These are phyloP conservation scores for Mormyrus lacerda DNA, from an alignment of 2,113 vertebrate species.

Conservation along the genomic window DNA sequence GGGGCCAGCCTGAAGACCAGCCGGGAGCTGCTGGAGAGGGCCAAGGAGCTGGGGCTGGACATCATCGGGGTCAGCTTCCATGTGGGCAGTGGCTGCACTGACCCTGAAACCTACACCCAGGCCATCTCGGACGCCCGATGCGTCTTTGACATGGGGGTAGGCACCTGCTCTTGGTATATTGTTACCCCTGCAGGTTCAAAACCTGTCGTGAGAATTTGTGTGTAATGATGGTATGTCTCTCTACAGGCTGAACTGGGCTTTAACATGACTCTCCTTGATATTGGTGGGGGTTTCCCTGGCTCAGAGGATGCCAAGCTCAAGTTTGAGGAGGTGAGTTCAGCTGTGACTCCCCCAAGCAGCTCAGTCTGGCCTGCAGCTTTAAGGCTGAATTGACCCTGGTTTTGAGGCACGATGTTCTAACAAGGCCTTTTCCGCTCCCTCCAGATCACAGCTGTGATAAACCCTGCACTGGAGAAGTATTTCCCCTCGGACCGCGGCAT, in stretches of 20 bases:
- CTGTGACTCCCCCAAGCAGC: background rate
- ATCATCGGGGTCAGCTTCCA: slow-evolving; percentile 95
- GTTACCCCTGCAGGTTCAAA: background rate
- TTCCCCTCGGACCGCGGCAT: slow-evolving; percentile 79
- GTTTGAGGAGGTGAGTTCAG: slow-evolving; percentile 82
- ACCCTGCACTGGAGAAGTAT: slow-evolving; percentile 86
- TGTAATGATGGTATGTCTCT: background rate
- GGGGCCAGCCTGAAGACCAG: slow-evolving; percentile 85
- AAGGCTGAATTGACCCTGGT: background rate
- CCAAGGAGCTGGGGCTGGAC: slow-evolving; percentile 79
- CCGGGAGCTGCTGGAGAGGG: slow-evolving; percentile 80
- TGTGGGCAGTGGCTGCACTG: slow-evolving; percentile 92
- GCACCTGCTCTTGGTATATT: slow-evolving; percentile 34
- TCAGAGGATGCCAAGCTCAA: slow-evolving; percentile 87
- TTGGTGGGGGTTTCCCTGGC: slow-evolving; percentile 95
- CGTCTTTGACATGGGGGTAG: slow-evolving; percentile 92
- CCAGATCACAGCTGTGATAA: slow-evolving; percentile 84
- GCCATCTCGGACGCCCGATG: slow-evolving; percentile 86
- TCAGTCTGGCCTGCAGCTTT: background rate
- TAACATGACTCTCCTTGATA: slow-evolving; percentile 85
- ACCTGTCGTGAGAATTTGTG: background rate
- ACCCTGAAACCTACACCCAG: slow-evolving; percentile 78
- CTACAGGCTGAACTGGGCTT: slow-evolving; percentile 80
- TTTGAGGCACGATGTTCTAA: background rate
- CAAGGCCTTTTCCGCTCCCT: background rate